Percentiles rank a stretch among this genome's conserved stretches.
Evolutionary conservation across 64 coral and sea anemone genomes (phyloP).

Genomic region (Anthopleura sola): DNA sequence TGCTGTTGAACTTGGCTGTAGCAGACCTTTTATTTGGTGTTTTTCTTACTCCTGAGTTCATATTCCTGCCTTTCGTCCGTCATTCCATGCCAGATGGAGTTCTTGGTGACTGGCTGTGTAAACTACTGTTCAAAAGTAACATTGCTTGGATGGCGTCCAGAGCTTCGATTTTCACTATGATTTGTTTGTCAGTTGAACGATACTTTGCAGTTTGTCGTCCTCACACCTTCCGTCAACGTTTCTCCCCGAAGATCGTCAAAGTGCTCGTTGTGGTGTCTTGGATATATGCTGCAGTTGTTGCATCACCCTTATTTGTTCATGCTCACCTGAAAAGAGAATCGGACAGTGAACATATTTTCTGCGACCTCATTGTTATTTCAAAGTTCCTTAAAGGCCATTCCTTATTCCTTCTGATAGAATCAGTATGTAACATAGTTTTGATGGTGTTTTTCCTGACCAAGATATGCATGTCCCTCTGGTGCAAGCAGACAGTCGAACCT

Average conservation of each 20-base stretch:
- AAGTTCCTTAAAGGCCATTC: neutral
- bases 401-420: neutral
- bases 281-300: neutral
- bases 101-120: neutral
- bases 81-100: neutral
- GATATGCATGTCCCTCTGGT: neutral
- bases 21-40: neutral
- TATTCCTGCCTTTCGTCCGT: neutral
- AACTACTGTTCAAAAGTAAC: neutral
- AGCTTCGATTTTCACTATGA: neutral
- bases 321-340: neutral
- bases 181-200: neutral
- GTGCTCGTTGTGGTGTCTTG: neutral
- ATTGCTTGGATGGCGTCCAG: neutral
- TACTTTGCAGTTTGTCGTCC: conserved; percentile 24
- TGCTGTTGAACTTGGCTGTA: conserved; percentile 4
- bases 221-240: neutral
- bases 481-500: neutral
- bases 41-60: neutral
- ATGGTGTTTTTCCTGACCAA: neutral
- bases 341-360: neutral
- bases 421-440: neutral
- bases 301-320: neutral
- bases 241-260: neutral
- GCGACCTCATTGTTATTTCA: neutral